A percentile compares a stretch with the other conserved stretches of the same genome.
Evolutionary conservation across 2,113 vertebrate genomes (phyloP).

Genomic region (Chascanopsetta lugubris): DNA sequence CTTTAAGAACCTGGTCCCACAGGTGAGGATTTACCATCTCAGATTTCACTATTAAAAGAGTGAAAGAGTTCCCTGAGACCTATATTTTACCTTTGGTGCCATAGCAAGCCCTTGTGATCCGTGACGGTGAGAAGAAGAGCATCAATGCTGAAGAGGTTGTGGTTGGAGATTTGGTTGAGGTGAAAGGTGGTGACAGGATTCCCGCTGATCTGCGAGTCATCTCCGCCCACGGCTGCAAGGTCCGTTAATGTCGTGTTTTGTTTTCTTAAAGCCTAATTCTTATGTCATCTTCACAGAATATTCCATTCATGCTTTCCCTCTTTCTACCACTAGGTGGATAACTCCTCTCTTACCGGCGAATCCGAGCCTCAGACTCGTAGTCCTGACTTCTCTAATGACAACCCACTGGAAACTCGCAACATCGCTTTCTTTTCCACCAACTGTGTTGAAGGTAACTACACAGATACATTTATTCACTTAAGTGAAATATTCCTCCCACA

Average conservation of each 20-base stretch:
- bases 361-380: slow-evolving; percentile 95
- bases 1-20: slow-evolving; percentile 98
- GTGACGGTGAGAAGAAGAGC: slow-evolving; percentile 91
- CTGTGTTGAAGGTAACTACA: slow-evolving; percentile 94
- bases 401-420: slow-evolving; percentile 93
- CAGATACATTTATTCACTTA: too few species aligned
- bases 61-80: background rate
- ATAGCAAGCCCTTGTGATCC: slow-evolving; percentile 95
- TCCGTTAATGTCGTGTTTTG: slow-evolving; percentile 48
- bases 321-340: slow-evolving; percentile 86
- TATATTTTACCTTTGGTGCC: background rate
- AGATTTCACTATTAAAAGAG: background rate
- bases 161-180: slow-evolving; percentile 92
- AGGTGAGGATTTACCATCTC: slow-evolving; percentile 78
- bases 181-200: slow-evolving; percentile 96
- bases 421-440: slow-evolving; percentile 97
- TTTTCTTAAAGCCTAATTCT: too few species aligned
- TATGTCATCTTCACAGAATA: background rate
- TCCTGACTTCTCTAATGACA: slow-evolving; percentile 93
- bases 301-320: background rate
- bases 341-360: slow-evolving; percentile 96
- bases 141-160: slow-evolving; percentile 94
- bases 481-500: too few species aligned
- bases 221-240: slow-evolving; percentile 95
- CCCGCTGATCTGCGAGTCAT: slow-evolving; percentile 93